Evolutionary conservation across 1,140 invertebrate genomes (phyloP).

Genomic region (Andricus grossulariae): DNA sequence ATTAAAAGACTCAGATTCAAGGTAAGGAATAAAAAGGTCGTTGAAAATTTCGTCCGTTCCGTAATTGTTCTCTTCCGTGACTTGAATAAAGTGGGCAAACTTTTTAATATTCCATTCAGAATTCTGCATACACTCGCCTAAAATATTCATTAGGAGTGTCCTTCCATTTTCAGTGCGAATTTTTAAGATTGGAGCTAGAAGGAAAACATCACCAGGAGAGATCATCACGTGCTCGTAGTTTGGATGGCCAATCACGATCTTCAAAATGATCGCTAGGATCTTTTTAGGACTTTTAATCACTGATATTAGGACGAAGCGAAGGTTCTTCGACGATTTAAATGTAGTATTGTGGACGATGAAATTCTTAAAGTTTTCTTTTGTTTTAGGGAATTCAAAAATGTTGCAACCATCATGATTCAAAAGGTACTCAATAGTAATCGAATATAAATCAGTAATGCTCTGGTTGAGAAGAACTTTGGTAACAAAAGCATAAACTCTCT

Average conservation of each 20-base stretch:
- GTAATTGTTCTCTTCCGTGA: conserved; percentile 44
- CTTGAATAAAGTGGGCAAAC: conserved; percentile 49
- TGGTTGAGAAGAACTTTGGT: conserved; percentile 44
- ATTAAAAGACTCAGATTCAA: conserved; percentile 45
- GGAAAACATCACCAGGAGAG: conserved; percentile 52
- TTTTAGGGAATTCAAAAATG: conserved; percentile 49
- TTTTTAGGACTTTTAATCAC: conserved; percentile 58
- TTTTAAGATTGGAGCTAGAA: conserved; percentile 56
- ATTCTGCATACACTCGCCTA: conserved; percentile 49
- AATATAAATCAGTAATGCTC: conserved; percentile 49
- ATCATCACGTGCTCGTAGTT: conserved; percentile 57
- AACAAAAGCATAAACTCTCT: conserved; percentile 49
- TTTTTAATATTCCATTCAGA: conserved; percentile 49
- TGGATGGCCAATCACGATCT: conserved; percentile 57
- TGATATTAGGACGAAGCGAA: conserved; percentile 58
- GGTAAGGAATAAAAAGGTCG: conserved; percentile 58
- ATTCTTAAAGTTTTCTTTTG: conserved; percentile 52
- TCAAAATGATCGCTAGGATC: conserved; percentile 59
- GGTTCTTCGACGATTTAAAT: conserved; percentile 41
- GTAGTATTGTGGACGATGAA: conserved; percentile 60
- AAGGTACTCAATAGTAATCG: conserved; percentile 58
- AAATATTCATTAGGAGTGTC: conserved; percentile 41
- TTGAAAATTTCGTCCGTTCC: conserved; percentile 57
- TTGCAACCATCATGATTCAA: conserved; percentile 58
- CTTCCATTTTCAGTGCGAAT: conserved; percentile 47